Evolutionary conservation across 2,888 invertebrate species (phyloP).

Genomic region (Epinotia ramella): DNA sequence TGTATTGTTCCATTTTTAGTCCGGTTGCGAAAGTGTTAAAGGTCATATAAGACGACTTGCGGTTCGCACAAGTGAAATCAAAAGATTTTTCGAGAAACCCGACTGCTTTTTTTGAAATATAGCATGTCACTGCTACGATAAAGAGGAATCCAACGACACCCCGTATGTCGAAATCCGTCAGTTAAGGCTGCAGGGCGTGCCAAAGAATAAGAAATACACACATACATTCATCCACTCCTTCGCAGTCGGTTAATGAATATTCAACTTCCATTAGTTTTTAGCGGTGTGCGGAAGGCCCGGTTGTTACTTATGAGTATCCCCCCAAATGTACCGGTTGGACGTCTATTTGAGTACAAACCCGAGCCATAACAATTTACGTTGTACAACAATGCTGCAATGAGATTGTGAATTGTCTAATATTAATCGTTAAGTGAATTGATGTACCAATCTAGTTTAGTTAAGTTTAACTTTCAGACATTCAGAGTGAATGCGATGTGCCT

Average conservation of each 20-base stretch:
- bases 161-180: too few relatives aligned
- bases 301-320: conserved; percentile 6
- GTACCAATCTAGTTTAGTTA: conserved; percentile 66
- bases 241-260: not conserved
- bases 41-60: not conserved
- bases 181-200: too few relatives aligned
- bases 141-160: too few relatives aligned
- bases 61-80: too few relatives aligned
- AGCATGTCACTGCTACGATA: too few relatives aligned
- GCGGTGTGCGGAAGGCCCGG: not conserved
- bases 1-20: too few relatives aligned
- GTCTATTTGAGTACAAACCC: conserved; percentile 75
- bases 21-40: too few relatives aligned
- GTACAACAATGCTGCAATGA: conserved; percentile 73
- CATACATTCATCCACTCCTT: too few relatives aligned
- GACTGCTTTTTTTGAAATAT: too few relatives aligned
- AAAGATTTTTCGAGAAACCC: too few relatives aligned
- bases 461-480: conserved; percentile 72
- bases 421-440: conserved; percentile 66
- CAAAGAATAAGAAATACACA: too few relatives aligned
- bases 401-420: conserved; percentile 74
- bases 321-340: conserved; percentile 14
- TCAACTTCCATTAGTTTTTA: not conserved
- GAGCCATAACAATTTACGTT: conserved; percentile 75
- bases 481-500: conserved; percentile 78